Base-by-base conservation (phyloP, 2,888 invertebrate species). In the Drosophila cracens region DNA sequence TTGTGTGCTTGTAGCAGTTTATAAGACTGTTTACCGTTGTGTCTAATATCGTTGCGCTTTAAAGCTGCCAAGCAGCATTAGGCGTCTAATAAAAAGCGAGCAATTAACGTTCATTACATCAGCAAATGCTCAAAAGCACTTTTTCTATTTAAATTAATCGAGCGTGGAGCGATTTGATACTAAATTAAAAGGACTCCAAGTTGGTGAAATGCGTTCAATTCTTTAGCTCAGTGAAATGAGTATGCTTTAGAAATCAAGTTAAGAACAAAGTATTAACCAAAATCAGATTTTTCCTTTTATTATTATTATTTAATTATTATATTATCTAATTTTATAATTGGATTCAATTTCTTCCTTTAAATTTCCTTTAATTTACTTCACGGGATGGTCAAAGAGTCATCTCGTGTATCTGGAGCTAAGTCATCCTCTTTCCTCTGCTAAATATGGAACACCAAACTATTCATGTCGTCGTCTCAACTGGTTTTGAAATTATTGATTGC, bases 1-100 rank as follows among this genome's bases (percentile, higher is more conserved):
- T 31, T 21, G 38, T 49, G 73, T 52, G 27, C 54, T 27, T 21
- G 21, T 29, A 34, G 43, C 53, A 54, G 64, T 61, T 75, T 70
- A 62, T 61, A 76, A 76, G 70, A 76, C 61, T 75, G 65, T 76
- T 75, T 74, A 66, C 61, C 56, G 31, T 60, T 63, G 59, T 18
- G 46, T 70, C 64, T 57, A 63, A 69, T 65, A 54, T 53, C 38
- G 36, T 29, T 49, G 36, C 36, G 27, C 38, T 74, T 75, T 33
- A 58, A 73, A 36, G 51, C 62, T 29, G 31, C 51, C 21, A 49
- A 53, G 13, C 34, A 59, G 33, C 49, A 54, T 51, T 31, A n/a
- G 21, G 6, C 36, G 34, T 38, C 13, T 5, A 63, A 75, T 59
- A 59, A 46, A 56, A 60, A 25, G 18, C n/a, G 31, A 21, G 52